Evolutionary conservation across 2,888 invertebrate genomes (phyloP).

Genomic region (Gisinianus flammeolus): DNA sequence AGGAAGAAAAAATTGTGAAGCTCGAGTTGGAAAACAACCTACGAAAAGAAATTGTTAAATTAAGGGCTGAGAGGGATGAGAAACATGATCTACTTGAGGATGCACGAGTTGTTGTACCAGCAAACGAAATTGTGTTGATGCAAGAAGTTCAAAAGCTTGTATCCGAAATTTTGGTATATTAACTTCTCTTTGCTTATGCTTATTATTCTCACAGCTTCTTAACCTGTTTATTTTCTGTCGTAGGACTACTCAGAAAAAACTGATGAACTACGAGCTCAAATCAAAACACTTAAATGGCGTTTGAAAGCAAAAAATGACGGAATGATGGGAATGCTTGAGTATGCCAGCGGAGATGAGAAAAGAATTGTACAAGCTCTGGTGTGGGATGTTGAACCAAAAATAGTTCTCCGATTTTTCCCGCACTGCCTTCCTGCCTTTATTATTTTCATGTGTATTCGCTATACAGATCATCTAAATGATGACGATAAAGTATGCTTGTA

Average conservation of each 20-base stretch:
- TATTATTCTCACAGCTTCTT: neutral
- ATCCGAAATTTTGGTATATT: slow-evolving; percentile 75
- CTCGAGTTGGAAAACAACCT: slow-evolving; percentile 72
- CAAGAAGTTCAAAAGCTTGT: slow-evolving; percentile 84
- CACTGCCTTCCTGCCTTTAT: slow-evolving; percentile 95
- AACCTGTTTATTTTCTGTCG: neutral
- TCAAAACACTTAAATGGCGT: slow-evolving; percentile 35
- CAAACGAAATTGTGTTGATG: slow-evolving; percentile 82
- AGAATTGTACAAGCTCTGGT: slow-evolving; percentile 81
- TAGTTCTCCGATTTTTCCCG: slow-evolving; percentile 71
- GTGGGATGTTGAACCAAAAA: slow-evolving; percentile 59
- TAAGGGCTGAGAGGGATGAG: slow-evolving; percentile 79
- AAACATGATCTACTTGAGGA: slow-evolving; percentile 76
- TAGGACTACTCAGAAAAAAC: slow-evolving; percentile 63
- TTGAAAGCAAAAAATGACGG: slow-evolving; percentile 38
- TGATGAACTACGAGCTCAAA: slow-evolving; percentile 36
- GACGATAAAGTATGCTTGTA: slow-evolving; percentile 80
- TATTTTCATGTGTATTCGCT: slow-evolving; percentile 94
- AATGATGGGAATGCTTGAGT: slow-evolving; percentile 85
- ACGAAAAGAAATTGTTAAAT: slow-evolving; percentile 76
- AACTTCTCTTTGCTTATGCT: neutral
- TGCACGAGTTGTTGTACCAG: slow-evolving; percentile 74
- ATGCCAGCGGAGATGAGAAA: slow-evolving; percentile 79
- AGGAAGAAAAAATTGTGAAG: slow-evolving; percentile 75
- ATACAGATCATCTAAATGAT: slow-evolving; percentile 93